Evolutionary conservation across 2,113 vertebrate genomes (phyloP).

Genomic region (Sorex araneus): DNA sequence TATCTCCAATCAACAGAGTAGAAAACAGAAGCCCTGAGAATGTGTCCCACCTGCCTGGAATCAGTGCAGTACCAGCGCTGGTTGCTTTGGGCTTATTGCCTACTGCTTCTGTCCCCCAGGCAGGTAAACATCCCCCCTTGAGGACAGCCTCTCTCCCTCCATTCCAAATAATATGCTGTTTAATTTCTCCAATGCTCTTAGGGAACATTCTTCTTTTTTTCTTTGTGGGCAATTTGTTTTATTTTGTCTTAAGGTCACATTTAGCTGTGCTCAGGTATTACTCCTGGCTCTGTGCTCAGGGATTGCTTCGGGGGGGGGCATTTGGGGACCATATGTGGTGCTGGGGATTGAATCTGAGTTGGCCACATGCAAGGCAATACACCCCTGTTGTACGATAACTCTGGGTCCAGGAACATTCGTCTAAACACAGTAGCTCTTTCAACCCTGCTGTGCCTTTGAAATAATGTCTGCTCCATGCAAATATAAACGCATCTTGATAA

Average conservation of each 20-base stretch:
- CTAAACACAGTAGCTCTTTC: not conserved
- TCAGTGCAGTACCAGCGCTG: no score
- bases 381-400: no score
- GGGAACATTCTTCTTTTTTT: not conserved
- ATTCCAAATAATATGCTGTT: not conserved
- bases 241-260: no score
- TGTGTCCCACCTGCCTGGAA: not conserved
- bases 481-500: not conserved
- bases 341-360: no score
- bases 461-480: not conserved
- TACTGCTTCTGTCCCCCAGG: accelerated
- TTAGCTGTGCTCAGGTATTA: no score
- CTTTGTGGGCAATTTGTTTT: no score
- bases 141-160: accelerated
- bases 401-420: no score
- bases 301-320: no score
- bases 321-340: no score
- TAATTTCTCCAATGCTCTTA: not conserved
- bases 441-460: not conserved
- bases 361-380: no score
- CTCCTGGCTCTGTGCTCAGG: no score
- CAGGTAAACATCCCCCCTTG: no score
- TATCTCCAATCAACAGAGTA: not conserved
- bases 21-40: not conserved
- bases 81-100: not conserved